A percentile compares a stretch with the other conserved stretches of the same genome.
These are phyloP conservation scores for Ormyrus pomaceus DNA, from an alignment of 2,888 invertebrate species.

Conservation along the genomic window DNA sequence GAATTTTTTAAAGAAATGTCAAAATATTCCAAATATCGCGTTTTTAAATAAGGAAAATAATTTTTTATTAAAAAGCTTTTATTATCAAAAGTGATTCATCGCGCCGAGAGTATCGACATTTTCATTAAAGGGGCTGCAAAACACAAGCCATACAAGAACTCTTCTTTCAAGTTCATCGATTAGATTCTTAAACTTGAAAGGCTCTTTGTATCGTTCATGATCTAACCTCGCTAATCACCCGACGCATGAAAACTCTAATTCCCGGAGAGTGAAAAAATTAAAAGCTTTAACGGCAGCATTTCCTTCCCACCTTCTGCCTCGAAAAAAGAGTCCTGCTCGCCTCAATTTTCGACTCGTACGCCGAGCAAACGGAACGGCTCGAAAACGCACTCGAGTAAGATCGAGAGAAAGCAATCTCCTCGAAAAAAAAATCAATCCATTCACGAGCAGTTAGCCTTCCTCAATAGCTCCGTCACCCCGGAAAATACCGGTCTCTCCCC, in stretches of 20 bases:
- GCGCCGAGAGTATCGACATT: background rate
- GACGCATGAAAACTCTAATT: background rate
- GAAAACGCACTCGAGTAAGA: too few species aligned
- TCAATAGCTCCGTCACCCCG: background rate
- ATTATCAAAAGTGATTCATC: background rate
- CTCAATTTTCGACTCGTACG: too few species aligned
- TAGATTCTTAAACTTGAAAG: conserved; percentile 21
- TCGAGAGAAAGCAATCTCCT: background rate
- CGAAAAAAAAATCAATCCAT: background rate
- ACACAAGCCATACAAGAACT: conserved; percentile 7
- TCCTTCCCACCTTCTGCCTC: background rate
- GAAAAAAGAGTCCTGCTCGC: background rate
- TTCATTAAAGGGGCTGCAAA: conserved; percentile 9
- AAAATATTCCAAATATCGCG: background rate
- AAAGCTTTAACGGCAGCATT: background rate
- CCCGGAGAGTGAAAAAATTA: too few species aligned
- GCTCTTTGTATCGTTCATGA: background rate
- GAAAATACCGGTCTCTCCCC: background rate
- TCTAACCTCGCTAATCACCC: background rate
- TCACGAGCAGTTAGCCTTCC: background rate
- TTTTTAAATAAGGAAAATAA: background rate
- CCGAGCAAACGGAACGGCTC: too few species aligned
- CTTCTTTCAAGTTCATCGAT: conserved; percentile 23
- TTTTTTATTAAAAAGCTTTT: background rate
- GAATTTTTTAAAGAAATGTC: too few species aligned